A percentile compares a stretch with the other conserved stretches of the same genome.
Conservation (phyloP, 2,797 vertebrate species). For the Iguana delicatissima region DNA sequence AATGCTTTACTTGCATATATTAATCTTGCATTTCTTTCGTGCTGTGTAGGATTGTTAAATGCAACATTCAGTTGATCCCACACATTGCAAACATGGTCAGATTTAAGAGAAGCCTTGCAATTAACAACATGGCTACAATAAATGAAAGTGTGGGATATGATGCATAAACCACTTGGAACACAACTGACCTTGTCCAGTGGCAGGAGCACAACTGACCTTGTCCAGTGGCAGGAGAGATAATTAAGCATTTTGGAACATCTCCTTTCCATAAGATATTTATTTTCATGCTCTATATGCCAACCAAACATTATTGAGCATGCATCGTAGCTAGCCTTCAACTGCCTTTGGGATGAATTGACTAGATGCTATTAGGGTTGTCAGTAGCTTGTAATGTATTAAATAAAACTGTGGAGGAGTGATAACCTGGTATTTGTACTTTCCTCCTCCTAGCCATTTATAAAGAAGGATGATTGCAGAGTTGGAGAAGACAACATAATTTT, state of each 20-base stretch:
- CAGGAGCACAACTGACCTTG: neutral
- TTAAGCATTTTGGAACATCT: neutral
- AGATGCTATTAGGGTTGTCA: neutral
- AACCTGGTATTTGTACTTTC: neutral
- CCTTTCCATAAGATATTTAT: neutral
- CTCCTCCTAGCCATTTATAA: neutral
- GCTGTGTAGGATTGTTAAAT: neutral
- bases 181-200: too few species aligned
- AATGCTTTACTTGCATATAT: neutral
- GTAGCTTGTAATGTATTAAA: neutral
- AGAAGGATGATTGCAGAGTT: neutral
- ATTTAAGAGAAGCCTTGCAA: neutral
- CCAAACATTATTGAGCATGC: neutral
- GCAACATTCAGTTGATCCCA: neutral
- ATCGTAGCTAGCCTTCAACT: neutral
- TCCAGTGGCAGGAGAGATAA: neutral
- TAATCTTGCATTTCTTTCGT: neutral
- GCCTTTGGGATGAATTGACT: neutral
- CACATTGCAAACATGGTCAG: neutral
- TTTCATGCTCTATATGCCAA: neutral
- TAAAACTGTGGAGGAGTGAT: neutral
- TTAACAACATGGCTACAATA: neutral
- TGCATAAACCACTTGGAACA: too few species aligned
- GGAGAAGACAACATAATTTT: neutral
- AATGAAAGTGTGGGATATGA: neutral